Evolutionary conservation across 2,113 vertebrate genomes (phyloP), one percentile per base, ranked within the genome.

Genomic region (Nesogale talazaci): DNA sequence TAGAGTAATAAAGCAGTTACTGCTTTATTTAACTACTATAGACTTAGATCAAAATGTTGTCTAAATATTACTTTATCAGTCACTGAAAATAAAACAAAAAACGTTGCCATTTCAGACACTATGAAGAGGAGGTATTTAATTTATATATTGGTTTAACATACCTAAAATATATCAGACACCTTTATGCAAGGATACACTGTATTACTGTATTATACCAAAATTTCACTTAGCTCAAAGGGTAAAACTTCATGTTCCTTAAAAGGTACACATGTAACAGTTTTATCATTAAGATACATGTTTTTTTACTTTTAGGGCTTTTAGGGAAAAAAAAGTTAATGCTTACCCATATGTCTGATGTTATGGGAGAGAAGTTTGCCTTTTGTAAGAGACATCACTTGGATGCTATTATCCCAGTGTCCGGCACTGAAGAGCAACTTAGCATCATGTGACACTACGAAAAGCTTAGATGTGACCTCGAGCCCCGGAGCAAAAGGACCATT

Each of bases 371-470:
- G 98, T 97, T 98, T 99, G 91, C 99, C 99, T 96, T 99, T 99
- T 22, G 98, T 98, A 42, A 99, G 98, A 2, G 99, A 99, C 1
- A 99, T 99, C 94, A 99, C 99, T 96, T 99, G 97, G 83, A 99
- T 97, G 96, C 99, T 99, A 95, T 99, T 99, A 98, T 99, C 99
- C 99, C 99, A 99, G 96, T 99, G 99, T 9, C 99, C 99, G 6
- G 99, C 99, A 91, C 99, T 99, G 95, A 99, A 99, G 75, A 99
- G 99, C 94, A 99, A 93, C 97, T 99, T 99, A n/a, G 99, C 99
- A 46, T 99, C 99, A 40, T 99, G 99, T 31, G 99, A 99, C 80
- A 99, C 98, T 42, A 99, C 98, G 95, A 99, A 99, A 65, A 99
- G 94, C 69, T 98, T 98, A 0, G 99, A 98, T 0, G 98, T 98